Base-by-base conservation (phyloP, 1,140 invertebrate genomes). In the Aphelenchoides avenae region DNA sequence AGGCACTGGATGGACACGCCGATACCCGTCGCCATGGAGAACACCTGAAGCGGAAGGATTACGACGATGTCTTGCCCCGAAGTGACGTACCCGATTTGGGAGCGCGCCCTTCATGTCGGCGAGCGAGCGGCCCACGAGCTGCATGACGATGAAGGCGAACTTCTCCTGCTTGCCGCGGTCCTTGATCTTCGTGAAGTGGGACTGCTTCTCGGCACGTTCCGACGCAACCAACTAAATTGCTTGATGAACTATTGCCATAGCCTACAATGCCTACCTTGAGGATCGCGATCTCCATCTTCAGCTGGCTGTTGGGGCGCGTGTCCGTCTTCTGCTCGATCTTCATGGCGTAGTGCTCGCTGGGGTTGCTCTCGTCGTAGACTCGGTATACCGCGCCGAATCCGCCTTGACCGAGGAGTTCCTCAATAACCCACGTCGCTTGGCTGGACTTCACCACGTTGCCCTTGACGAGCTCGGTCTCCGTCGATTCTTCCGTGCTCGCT, bases 41-140 rank as follows among this genome's bases (percentile, higher is more conserved):
- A 63, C 7, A 66, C 56, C 29, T 61, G 52, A n/a, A n/a, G n/a
- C n/a, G n/a, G n/a, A n/a, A n/a, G n/a, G n/a, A n/a, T n/a, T n/a
- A n/a, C n/a, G n/a, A n/a, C n/a, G n/a, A n/a, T n/a, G n/a, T n/a
- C n/a, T n/a, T n/a, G n/a, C n/a, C n/a, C n/a, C n/a, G n/a, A n/a
- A n/a, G n/a, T n/a, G n/a, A n/a, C n/a, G n/a, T n/a, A n/a, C n/a
- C n/a, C n/a, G n/a, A 1, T 50, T 41, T n/a, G 67, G 37, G 18
- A 53, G 22, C 9, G 41, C 54, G 4, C 13, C 11, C 37, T 68
- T 68, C 26, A 68, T 40, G 37, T 68, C 66, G 5, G 20, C 67
- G 41, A 68, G 39, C 34, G 46, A 52, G 52, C 71, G 70, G 1
- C 66, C 66, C 4, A 68, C 66, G n/a, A 68, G 42, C 27, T 72